These are phyloP conservation scores for Pitta sordida DNA, from an alignment of 2,113 vertebrate genomes.

Conservation along the genomic window DNA sequence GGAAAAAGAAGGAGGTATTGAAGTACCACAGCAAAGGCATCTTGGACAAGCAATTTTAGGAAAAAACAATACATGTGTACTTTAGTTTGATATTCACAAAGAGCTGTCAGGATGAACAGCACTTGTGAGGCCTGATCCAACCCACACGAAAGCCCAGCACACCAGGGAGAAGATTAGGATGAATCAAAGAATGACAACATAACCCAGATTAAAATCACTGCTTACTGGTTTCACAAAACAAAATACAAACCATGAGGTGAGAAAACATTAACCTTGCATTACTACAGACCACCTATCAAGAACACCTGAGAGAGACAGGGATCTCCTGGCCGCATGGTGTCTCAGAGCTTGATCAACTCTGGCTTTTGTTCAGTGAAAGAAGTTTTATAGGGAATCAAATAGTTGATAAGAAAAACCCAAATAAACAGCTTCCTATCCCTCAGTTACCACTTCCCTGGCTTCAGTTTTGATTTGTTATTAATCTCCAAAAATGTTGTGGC, in stretches of 20 bases:
- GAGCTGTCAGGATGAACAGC: not conserved
- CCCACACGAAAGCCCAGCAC: not conserved
- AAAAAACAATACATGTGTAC: not conserved
- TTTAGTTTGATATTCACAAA: not conserved
- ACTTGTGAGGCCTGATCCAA: not conserved
- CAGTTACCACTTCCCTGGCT: not conserved
- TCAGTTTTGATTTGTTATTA: not conserved
- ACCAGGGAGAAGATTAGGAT: not conserved
- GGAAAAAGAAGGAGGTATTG: not conserved
- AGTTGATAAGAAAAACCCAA: not conserved
- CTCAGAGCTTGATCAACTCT: not conserved
- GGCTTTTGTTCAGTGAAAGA: not conserved
- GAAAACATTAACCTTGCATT: not conserved
- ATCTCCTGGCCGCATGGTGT: not conserved
- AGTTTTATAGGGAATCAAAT: not conserved
- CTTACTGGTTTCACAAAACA: not conserved
- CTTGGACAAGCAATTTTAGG: not conserved
- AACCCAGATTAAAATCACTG: not conserved
- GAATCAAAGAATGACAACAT: not conserved
- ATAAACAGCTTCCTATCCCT: not conserved
- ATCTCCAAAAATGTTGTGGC: not conserved
- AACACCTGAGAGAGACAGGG: not conserved
- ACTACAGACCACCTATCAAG: not conserved
- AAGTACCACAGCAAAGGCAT: not conserved
- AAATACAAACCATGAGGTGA: fast-evolving